These are phyloP conservation scores for Desmodus rotundus DNA, from an alignment of 2,113 vertebrate genomes.

Conservation along the genomic window DNA sequence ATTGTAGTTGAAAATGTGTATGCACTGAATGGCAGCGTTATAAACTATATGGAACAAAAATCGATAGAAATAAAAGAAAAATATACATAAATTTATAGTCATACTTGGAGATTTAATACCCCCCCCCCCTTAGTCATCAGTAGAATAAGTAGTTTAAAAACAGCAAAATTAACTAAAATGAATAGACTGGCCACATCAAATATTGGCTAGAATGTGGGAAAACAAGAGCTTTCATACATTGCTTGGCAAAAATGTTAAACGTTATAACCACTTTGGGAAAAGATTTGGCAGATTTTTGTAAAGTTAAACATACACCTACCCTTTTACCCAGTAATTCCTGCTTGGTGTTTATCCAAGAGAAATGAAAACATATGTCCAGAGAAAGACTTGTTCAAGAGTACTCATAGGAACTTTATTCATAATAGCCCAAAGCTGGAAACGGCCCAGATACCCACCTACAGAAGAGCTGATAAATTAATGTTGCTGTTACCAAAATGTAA, in stretches of 20 bases:
- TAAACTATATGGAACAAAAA: background rate
- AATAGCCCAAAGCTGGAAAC: slow-evolving; percentile 36
- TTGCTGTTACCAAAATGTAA: background rate
- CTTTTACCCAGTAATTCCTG: slow-evolving; percentile 50
- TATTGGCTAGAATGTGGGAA: slow-evolving; percentile 6
- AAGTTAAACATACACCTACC: slow-evolving; percentile 38
- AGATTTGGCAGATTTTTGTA: slow-evolving; percentile 55
- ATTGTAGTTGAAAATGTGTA: background rate
- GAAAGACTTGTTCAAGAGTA: slow-evolving; percentile 40
- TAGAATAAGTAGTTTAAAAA: slow-evolving; percentile 18
- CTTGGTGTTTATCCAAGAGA: slow-evolving; percentile 53
- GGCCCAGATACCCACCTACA: background rate
- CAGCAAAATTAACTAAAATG: slow-evolving; percentile 15
- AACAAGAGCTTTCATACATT: slow-evolving; percentile 31
- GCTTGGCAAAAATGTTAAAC: slow-evolving; percentile 37
- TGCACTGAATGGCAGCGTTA: background rate
- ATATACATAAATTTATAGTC: background rate
- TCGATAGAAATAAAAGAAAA: background rate
- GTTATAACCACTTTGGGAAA: slow-evolving; percentile 34
- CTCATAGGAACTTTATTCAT: slow-evolving; percentile 52
- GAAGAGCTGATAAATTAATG: background rate
- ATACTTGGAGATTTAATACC: background rate
- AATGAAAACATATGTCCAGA: slow-evolving; percentile 52
- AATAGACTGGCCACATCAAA: background rate
- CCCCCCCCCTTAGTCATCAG: background rate